Percentiles rank a stretch among this genome's conserved stretches.
phyloP scores from a whole-genome alignment of 2,888 invertebrate genomes.

The Dysmachus trigonus region DNA sequence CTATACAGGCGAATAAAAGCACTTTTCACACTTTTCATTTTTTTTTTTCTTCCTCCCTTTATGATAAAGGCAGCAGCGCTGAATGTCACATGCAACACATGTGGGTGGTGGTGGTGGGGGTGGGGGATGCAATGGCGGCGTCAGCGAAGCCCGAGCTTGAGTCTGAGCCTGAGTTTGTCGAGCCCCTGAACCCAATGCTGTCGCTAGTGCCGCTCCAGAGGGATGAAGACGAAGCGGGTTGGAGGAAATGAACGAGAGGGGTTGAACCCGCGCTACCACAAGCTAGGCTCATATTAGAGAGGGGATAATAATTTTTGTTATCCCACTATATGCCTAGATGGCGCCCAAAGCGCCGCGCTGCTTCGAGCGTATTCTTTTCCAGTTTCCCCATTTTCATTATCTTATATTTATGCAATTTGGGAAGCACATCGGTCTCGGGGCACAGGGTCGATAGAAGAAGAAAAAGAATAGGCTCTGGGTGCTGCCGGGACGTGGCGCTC shows the following conservation, averaged over 20 bases:
- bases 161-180: neutral
- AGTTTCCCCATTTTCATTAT: conserved; percentile 37
- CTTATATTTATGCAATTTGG: conserved; percentile 40
- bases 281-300: conserved; percentile 10
- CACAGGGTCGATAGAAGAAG: neutral
- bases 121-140: neutral
- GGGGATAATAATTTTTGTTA: conserved; percentile 13
- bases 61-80: conserved; percentile 32
- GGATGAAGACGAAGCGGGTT: neutral
- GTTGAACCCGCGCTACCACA: neutral
- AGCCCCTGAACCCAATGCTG: neutral
- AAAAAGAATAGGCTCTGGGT: neutral
- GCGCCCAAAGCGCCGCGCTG: conserved; percentile 26
- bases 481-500: neutral
- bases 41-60: conserved; percentile 10
- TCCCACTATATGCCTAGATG: conserved; percentile 10
- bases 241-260: neutral
- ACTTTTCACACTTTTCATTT: conserved; percentile 46
- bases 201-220: neutral
- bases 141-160: neutral
- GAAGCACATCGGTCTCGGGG: conserved; percentile 6
- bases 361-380: conserved; percentile 29
- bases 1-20: conserved; percentile 51
- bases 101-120: neutral
- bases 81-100: conserved; percentile 44